Percentiles rank a stretch among this genome's conserved stretches.
phyloP scores from a whole-genome alignment of 2,113 vertebrate genomes.

The Seriola rivoliana region DNA sequence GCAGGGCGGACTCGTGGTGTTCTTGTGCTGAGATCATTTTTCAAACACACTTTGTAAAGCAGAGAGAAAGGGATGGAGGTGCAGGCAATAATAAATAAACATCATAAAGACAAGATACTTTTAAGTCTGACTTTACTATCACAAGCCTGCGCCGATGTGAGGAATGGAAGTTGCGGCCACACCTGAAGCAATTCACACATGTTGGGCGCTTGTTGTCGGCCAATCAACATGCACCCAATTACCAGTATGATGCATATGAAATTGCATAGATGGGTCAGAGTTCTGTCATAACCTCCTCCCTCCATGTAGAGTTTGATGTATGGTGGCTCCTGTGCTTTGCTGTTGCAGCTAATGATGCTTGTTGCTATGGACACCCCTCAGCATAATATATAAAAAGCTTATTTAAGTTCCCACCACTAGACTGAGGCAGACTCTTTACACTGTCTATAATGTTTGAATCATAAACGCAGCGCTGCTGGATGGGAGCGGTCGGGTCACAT shows the following conservation, averaged over 20 bases:
- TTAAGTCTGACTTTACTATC: not conserved
- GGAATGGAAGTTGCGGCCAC: not conserved
- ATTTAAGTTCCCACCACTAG: conserved; percentile 29
- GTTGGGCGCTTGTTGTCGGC: not conserved
- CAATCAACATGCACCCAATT: not conserved
- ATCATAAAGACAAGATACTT: not conserved
- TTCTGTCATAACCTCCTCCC: conserved; percentile 7
- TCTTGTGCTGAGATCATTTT: conserved; percentile 15
- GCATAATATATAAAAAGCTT: conserved; percentile 28
- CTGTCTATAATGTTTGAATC: not conserved
- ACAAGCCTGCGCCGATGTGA: not conserved
- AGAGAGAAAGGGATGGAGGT: not conserved
- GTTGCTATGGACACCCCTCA: conserved; percentile 60
- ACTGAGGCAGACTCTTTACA: conserved; percentile 33
- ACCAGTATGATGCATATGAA: not conserved
- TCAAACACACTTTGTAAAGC: conserved; percentile 14
- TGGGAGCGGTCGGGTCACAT: not conserved
- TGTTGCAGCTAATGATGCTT: conserved; percentile 17
- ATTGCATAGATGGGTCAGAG: not conserved
- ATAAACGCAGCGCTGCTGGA: not conserved
- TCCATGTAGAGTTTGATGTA: not conserved
- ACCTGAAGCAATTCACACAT: not conserved
- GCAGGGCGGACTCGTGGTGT: not conserved
- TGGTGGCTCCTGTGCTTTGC: conserved; percentile 11
- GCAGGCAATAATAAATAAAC: conserved; percentile 8